Conservation (phyloP, 2,797 vertebrate genomes). For the Sebastes dallii region DNA sequence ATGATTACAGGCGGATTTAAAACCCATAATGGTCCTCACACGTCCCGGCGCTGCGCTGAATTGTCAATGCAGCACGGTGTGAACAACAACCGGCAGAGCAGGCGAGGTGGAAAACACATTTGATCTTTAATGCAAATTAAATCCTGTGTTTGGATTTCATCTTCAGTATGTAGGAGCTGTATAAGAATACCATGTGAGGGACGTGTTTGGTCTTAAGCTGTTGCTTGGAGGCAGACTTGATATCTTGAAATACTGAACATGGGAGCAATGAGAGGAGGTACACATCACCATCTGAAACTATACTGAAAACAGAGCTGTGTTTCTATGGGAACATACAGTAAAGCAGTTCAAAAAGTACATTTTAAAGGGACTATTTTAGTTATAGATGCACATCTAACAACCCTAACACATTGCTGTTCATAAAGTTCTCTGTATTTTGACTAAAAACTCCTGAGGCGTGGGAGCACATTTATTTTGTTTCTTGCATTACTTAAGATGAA, state of each 20-base stretch:
- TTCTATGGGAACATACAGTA: constrained; percentile 64
- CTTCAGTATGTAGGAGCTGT: constrained; percentile 41
- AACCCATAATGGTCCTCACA: constrained; percentile 21
- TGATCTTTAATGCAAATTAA: constrained; percentile 52
- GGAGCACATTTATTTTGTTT: neutral
- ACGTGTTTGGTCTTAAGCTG: constrained; percentile 35
- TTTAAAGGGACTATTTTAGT: neutral
- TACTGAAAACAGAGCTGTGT: constrained; percentile 42
- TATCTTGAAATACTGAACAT: constrained; percentile 21
- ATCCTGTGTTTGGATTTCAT: constrained; percentile 51
- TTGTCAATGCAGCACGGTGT: neutral
- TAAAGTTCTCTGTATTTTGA: neutral
- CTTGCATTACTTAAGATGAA: neutral
- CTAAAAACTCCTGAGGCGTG: neutral
- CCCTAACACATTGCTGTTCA: neutral
- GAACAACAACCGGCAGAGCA: constrained; percentile 10
- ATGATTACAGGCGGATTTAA: constrained; percentile 55
- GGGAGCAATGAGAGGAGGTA: constrained; percentile 13
- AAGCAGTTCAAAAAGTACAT: neutral
- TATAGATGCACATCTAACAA: neutral
- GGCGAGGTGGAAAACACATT: constrained; percentile 18
- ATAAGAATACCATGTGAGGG: constrained; percentile 17
- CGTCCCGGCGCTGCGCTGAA: constrained; percentile 3
- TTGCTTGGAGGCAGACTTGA: constrained; percentile 40
- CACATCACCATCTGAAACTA: constrained; percentile 44